These are phyloP conservation scores for Montipora foliosa DNA, from an alignment of 64 coral and sea anemone species.

Conservation along the genomic window DNA sequence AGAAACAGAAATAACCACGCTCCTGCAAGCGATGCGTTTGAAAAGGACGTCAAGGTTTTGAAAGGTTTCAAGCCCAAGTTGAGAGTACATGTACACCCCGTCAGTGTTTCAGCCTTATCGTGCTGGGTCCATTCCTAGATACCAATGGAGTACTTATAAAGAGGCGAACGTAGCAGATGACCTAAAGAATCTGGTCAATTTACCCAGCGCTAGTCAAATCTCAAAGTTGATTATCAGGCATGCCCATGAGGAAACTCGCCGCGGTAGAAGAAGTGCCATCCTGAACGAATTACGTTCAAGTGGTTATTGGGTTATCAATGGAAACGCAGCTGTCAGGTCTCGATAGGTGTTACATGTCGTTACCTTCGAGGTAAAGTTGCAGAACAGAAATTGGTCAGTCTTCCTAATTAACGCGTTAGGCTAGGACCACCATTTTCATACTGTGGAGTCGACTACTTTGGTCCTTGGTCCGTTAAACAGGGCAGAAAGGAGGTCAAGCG, in stretches of 20 bases:
- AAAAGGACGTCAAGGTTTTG: conserved; percentile 29
- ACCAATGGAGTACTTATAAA: neutral
- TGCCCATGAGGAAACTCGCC: conserved; percentile 36
- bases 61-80: neutral
- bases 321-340: conserved; percentile 52
- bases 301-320: conserved; percentile 58
- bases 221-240: neutral
- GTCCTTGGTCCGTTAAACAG: no score
- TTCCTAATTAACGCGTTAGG: conserved; percentile 12
- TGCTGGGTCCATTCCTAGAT: conserved; percentile 66
- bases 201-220: no score
- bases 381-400: conserved; percentile 62
- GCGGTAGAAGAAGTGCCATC: conserved; percentile 45
- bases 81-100: neutral
- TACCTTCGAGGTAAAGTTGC: conserved; percentile 27
- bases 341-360: conserved; percentile 48
- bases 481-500: no score
- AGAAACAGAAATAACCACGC: conserved; percentile 2
- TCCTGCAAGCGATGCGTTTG: conserved; percentile 19
- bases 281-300: conserved; percentile 45
- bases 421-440: conserved; percentile 45
- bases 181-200: neutral
- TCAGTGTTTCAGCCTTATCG: conserved; percentile 16
- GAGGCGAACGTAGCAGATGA: conserved; percentile 5
- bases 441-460: neutral